phyloP scores from a whole-genome alignment of 2,888 invertebrate genomes.

The Euplexia lucipara region DNA sequence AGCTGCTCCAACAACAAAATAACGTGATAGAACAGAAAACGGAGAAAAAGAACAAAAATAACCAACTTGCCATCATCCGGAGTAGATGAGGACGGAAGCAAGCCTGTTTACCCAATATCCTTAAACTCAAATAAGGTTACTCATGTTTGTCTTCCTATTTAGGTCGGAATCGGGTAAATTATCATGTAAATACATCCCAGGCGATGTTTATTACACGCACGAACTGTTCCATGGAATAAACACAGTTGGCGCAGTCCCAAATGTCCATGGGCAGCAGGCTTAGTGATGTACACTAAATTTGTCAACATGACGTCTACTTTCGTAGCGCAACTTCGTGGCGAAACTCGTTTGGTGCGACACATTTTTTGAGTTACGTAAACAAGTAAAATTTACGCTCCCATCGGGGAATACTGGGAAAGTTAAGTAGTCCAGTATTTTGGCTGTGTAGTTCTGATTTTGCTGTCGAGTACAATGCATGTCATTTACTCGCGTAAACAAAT shows the following conservation, averaged over 20 bases:
- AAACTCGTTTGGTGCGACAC: conserved; percentile 46
- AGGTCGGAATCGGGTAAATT: conserved; percentile 62
- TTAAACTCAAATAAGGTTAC: conserved; percentile 61
- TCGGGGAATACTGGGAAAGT: conserved; percentile 15
- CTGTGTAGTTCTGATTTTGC: conserved; percentile 16
- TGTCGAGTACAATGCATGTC: conserved; percentile 11
- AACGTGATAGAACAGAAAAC: conserved; percentile 26
- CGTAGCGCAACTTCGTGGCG: conserved; percentile 53
- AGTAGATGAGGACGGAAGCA: conserved; percentile 28
- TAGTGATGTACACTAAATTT: conserved; percentile 73
- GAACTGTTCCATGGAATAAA: conserved; percentile 76
- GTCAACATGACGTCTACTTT: conserved; percentile 72
- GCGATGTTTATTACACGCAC: conserved; percentile 76
- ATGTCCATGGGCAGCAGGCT: conserved; percentile 66
- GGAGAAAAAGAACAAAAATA: conserved; percentile 23
- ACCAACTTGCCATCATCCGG: conserved; percentile 12
- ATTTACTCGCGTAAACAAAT: conserved; percentile 6
- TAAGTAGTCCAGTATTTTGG: conserved; percentile 6
- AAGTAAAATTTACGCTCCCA: conserved; percentile 46
- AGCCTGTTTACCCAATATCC: conserved; percentile 51
- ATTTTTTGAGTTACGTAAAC: conserved; percentile 53
- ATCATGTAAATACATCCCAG: conserved; percentile 75
- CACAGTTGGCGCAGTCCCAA: conserved; percentile 80
- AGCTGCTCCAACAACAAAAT: conserved; percentile 9
- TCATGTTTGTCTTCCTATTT: conserved; percentile 62